A percentile compares a stretch with the other conserved stretches of the same genome.
Evolutionary conservation across 2,113 vertebrate species (phyloP).

Genomic region (Copsychus sechellarum): DNA sequence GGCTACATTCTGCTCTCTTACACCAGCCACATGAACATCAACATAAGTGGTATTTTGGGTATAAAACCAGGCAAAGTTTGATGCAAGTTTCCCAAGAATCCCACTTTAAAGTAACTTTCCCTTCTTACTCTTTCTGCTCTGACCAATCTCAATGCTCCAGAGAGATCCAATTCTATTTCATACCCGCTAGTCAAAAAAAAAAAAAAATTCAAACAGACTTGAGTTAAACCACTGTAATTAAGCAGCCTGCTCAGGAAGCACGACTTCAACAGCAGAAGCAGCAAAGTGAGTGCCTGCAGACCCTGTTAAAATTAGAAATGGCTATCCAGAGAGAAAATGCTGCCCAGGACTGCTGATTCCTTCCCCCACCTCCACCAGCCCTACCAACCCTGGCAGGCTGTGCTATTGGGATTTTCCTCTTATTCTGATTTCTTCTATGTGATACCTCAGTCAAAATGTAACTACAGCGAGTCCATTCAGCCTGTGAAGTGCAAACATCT

Average conservation of each 20-base stretch:
- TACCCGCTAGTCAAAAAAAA: background rate
- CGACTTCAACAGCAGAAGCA: background rate
- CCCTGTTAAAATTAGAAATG: background rate
- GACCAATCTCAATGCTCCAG: background rate
- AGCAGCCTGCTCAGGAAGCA: background rate
- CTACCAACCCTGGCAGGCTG: background rate
- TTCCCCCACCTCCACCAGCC: background rate
- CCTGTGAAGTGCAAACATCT: background rate
- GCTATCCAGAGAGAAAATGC: background rate
- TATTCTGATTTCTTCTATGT: background rate
- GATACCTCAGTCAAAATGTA: background rate
- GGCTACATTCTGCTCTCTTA: background rate
- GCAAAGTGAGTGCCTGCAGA: background rate
- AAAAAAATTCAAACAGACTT: background rate
- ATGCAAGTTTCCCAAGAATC: background rate
- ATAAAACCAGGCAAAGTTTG: background rate
- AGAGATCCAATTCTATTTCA: conserved; percentile 12
- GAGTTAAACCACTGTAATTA: background rate
- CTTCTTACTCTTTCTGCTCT: background rate
- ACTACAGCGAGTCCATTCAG: background rate
- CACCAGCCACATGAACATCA: background rate
- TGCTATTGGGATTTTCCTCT: background rate
- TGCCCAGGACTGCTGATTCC: background rate
- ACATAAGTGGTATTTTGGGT: background rate
- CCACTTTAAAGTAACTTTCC: background rate